Percentiles rank a stretch among this genome's conserved stretches.
Conservation (phyloP, 2,888 invertebrate species). For the Acanthopleura granulata region DNA sequence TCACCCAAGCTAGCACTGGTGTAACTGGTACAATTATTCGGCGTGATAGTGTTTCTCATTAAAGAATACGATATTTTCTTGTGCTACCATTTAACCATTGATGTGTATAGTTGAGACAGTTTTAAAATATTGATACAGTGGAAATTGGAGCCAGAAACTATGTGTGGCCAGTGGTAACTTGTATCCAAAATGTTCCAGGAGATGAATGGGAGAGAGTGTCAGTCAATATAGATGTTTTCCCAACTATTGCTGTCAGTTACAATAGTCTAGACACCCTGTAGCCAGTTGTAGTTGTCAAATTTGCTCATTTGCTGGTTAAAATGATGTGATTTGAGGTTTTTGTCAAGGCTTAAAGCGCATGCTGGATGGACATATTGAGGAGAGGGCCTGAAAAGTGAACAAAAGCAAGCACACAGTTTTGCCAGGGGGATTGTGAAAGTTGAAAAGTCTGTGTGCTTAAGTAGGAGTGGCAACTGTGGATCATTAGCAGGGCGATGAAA, state of each 20-base stretch:
- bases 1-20: no score
- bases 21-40: no score
- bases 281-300: neutral
- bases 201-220: no score
- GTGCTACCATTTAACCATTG: neutral
- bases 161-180: neutral
- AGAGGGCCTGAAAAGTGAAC: neutral
- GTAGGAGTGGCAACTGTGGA: neutral
- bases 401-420: slow-evolving; percentile 1
- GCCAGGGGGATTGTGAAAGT: neutral
- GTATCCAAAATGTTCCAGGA: no score
- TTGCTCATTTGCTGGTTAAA: slow-evolving; percentile 5
- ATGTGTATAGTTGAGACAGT: slow-evolving; percentile 4
- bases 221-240: neutral
- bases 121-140: neutral
- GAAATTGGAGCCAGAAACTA: neutral
- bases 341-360: neutral
- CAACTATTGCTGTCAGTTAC: slow-evolving; percentile 2
- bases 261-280: slow-evolving; percentile 5
- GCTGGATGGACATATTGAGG: neutral
- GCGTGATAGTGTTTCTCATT: neutral
- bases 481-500: slow-evolving; percentile 8
- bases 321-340: neutral
- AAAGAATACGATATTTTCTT: neutral
- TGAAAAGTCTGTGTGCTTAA: neutral